Percentiles rank a stretch among this genome's conserved stretches.
Conservation (phyloP, 2,888 invertebrate species). For the Drosophila formosana region DNA sequence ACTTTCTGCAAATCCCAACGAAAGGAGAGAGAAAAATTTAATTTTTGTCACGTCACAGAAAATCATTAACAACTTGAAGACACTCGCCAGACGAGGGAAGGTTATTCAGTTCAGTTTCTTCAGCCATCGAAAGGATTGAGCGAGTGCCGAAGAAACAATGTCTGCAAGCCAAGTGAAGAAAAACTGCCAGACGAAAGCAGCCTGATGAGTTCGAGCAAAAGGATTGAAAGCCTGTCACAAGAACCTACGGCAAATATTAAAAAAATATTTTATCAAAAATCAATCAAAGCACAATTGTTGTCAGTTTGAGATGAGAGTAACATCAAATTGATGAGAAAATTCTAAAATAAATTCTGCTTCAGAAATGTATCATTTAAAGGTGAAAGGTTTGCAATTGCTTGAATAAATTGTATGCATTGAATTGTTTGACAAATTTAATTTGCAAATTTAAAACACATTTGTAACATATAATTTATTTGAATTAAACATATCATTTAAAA, state of each 20-base stretch:
- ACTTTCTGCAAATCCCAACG: constrained; percentile 13
- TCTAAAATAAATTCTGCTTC: neutral
- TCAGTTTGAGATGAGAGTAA: neutral
- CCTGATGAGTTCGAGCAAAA: neutral
- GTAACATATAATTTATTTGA: too few relatives aligned
- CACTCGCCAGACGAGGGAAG: constrained; percentile 8
- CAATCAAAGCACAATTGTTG: neutral
- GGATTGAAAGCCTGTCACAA: neutral
- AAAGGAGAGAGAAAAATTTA: constrained; percentile 6
- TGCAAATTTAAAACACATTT: too few relatives aligned
- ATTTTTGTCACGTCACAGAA: constrained; percentile 41
- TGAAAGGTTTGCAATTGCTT: neutral
- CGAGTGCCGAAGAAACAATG: neutral
- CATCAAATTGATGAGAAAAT: neutral
- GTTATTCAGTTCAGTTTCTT: neutral
- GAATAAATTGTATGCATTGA: neutral
- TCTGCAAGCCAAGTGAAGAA: neutral
- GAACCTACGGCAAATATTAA: neutral
- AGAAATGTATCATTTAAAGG: neutral
- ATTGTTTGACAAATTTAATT: neutral
- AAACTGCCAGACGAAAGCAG: neutral
- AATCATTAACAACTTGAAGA: constrained; percentile 32
- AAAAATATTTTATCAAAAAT: neutral
- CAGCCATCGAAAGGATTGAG: neutral
- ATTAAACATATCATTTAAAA: too few relatives aligned